A percentile compares a stretch with the other conserved stretches of the same genome.
phyloP scores from a whole-genome alignment of 2,113 vertebrate genomes.

The Trogon melanurus region DNA sequence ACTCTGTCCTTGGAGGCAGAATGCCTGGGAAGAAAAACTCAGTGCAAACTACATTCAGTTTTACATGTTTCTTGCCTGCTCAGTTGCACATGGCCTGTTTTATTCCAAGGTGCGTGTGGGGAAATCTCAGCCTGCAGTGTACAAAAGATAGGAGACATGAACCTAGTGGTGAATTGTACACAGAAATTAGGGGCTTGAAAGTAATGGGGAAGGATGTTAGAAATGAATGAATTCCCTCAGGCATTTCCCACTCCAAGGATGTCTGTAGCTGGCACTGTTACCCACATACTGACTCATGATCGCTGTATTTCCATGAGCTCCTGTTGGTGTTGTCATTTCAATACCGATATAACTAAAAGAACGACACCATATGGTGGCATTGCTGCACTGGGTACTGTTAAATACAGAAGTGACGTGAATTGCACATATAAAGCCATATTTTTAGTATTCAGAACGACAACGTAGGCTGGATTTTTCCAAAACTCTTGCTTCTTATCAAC shows the following conservation, averaged over 20 bases:
- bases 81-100: neutral
- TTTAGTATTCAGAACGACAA: constrained; percentile 32
- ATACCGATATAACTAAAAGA: constrained; percentile 3
- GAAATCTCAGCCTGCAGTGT: neutral
- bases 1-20: neutral
- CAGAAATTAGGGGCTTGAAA: neutral
- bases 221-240: constrained; percentile 1
- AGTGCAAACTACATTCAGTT: neutral
- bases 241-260: neutral
- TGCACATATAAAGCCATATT: constrained; percentile 1
- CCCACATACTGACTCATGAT: constrained; percentile 19
- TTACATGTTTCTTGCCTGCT: neutral
- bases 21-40: neutral
- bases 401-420: constrained; percentile 43
- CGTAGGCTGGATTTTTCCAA: neutral
- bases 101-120: neutral
- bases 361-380: constrained; percentile 64
- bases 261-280: constrained; percentile 19
- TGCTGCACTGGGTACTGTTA: constrained; percentile 40
- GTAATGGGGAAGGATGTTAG: neutral
- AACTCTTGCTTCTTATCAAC: neutral
- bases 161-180: neutral
- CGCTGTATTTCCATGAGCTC: neutral
- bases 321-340: constrained; percentile 35
- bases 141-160: neutral